Base-by-base conservation (phyloP, 2,797 vertebrate genomes). In the Forpus xanthops region DNA sequence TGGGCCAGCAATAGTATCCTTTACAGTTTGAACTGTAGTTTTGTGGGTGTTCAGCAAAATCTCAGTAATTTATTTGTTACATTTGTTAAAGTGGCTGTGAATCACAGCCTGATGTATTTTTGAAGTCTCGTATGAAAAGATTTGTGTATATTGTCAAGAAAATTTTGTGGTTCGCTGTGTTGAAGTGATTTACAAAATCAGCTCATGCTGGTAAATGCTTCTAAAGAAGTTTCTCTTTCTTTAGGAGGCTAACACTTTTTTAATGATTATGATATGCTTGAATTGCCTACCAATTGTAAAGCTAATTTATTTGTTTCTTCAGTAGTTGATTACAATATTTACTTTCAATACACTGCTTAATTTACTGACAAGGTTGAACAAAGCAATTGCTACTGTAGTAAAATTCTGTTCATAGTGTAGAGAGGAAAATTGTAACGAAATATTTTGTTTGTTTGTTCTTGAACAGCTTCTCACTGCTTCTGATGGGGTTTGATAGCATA, bases 1-100 rank as follows among this genome's bases (percentile, higher is more conserved):
- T 99, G 99, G 99, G 99, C 98, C 98, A 98, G 98, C 97, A 99
- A 99, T 96, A 99, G 99, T 99, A 99, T 99, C 99, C 99, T 98
- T 98, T 97, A n/a, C 49, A 11, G 35, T 75, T 90, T 92, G 52
- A 86, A 25, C 28, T 6, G 0, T 28, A 39, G 41, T 76, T 85
- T 35, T 79, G 9, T 30, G n/a, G 31, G 10, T 28, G 12, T 64
- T 89, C 17, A 35, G 15, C 21, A 85, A 45, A 78, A n/a, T 23
- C 83, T 30, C 15, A 11, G 7, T 20, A 4, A 2, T 68, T 68
- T 55, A 5, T 3, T n/a, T n/a, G 0, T 5, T 50, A 9, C 27
- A 39, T 21, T 28, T 42, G 13, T 16, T 41, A 3, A 66, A 64
- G 6, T 53, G 12, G 47, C 55, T 83, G 35, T 58, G 25, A 71